Base-by-base conservation (phyloP, 2,113 vertebrate species). In the Anguilla japonica region DNA sequence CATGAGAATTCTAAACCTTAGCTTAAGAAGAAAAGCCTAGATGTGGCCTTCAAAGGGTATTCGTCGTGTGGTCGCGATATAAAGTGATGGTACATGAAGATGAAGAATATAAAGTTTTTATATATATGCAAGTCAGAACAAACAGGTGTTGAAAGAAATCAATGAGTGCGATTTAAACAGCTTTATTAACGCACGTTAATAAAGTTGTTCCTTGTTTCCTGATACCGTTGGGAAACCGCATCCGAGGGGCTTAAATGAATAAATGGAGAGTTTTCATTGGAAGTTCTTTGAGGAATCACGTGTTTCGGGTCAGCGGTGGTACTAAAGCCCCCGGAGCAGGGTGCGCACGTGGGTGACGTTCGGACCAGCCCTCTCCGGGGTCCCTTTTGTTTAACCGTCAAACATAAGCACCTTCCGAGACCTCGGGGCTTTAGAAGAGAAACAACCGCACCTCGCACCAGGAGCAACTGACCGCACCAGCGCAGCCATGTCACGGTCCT, bases 331-430 rank as follows among this genome's bases (percentile, higher is more conserved):
- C 93, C 89, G 91, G 93, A 95, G 96, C 93, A 94, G 94, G 96
- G 95, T 93, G 95, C 93, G 95, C 96, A 97, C 97, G 96, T 96
- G 97, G 97, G 97, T 97, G 96, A 97, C 96, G 96, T 94, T 95
- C 96, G 96, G 97, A 97, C 97, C 97, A 97, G 94, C 97, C 98
- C 97, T 98, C 98, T 97, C 96, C 95, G 88, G 97, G 97, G 96
- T 98, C 97, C 97, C 98, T 97, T 98, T 98, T 98, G 98, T 98
- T 98, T 94, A 92, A 95, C 92, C 94, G 96, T 96, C 96, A 95
- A 96, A 97, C 97, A 96, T 98, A 98, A 97, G 96, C 96, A 97
- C 97, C 96, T 98, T 97, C 94, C 91, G 92, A 92, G 95, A 93
- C 96, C 94, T 95, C 93, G 88, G 94, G 95, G 95, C 95, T 96